A percentile compares a stretch with the other conserved stretches of the same genome.
phyloP scores from a whole-genome alignment of 1,140 invertebrate genomes.

The Heliothis subflexa region DNA sequence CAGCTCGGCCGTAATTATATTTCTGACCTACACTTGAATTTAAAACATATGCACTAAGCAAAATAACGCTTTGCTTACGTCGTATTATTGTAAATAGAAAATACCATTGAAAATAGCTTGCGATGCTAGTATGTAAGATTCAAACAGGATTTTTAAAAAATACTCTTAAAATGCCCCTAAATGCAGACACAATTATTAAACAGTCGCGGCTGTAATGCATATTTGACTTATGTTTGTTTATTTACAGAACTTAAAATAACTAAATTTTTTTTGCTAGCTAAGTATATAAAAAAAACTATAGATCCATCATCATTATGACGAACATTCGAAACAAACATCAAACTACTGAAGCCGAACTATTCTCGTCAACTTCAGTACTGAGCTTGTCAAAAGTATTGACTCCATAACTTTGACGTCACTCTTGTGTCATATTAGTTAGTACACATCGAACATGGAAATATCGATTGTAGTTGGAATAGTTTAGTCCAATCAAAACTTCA shows the following conservation, averaged over 20 bases:
- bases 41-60: conserved; percentile 27
- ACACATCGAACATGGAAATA: neutral
- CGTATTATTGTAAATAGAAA: neutral
- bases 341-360: neutral
- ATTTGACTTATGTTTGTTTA: too few relatives aligned
- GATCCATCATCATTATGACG: too few relatives aligned
- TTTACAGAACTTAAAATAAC: too few relatives aligned
- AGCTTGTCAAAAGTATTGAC: conserved; percentile 24
- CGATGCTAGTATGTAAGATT: too few relatives aligned
- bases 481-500: neutral
- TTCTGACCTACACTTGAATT: conserved; percentile 45
- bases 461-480: neutral
- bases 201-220: too few relatives aligned
- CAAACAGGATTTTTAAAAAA: too few relatives aligned
- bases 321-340: conserved; percentile 23
- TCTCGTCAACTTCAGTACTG: neutral
- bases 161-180: too few relatives aligned
- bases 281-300: too few relatives aligned
- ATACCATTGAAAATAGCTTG: too few relatives aligned
- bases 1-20: conserved; percentile 44
- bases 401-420: conserved; percentile 27
- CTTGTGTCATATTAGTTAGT: conserved; percentile 4
- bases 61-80: neutral
- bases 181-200: too few relatives aligned
- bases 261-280: too few relatives aligned